These are phyloP conservation scores for Microchrysa polita DNA, from an alignment of 2,888 invertebrate species.

Conservation along the genomic window DNA sequence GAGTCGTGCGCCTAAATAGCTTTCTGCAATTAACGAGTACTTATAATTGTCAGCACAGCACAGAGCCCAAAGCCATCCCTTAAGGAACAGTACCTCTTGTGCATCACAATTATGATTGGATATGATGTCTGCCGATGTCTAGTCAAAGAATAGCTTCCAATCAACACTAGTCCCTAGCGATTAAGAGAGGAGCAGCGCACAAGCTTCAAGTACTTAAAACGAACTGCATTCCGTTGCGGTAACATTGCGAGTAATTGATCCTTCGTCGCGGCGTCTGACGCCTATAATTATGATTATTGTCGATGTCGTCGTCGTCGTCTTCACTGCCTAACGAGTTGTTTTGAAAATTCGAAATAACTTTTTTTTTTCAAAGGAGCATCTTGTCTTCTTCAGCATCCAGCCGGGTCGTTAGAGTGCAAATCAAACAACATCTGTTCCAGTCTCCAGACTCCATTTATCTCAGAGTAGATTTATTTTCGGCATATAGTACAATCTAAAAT, in stretches of 20 bases:
- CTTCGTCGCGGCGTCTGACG: slow-evolving; percentile 3
- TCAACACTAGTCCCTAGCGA: background rate
- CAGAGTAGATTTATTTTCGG: slow-evolving; percentile 12
- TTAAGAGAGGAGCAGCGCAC: background rate
- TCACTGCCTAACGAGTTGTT: background rate
- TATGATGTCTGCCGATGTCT: background rate
- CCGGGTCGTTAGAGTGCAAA: background rate
- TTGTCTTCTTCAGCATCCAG: too few species aligned
- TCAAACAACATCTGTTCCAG: slow-evolving; percentile 29
- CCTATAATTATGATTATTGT: background rate
- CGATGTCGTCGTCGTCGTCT: background rate
- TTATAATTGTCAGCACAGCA: slow-evolving; percentile 46
- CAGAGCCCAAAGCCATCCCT: too few species aligned
- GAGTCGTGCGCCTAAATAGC: slow-evolving; percentile 41
- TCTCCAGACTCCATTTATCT: background rate
- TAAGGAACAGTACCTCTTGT: background rate
- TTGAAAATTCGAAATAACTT: slow-evolving; percentile 27
- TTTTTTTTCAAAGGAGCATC: too few species aligned
- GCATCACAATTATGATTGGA: background rate
- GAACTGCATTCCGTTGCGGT: slow-evolving; percentile 29
- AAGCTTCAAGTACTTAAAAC: slow-evolving; percentile 28
- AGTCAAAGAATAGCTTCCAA: background rate
- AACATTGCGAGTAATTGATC: slow-evolving; percentile 37
- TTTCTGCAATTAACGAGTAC: slow-evolving; percentile 47
- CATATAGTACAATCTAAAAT: background rate